These are phyloP conservation scores for Eulithis prunata DNA, from an alignment of 2,888 invertebrate species.

Conservation along the genomic window DNA sequence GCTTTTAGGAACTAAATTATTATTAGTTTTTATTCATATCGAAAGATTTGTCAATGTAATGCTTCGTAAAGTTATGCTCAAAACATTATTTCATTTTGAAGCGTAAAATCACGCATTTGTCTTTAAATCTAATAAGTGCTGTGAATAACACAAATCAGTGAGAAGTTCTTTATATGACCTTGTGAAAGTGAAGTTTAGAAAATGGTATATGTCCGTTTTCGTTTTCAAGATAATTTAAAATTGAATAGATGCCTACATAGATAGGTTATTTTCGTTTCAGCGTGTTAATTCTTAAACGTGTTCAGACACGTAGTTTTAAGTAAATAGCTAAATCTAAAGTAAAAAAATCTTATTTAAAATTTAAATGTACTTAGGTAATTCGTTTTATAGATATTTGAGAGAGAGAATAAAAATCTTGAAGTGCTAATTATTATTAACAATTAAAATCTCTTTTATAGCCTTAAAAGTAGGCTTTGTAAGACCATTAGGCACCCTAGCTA, in stretches of 20 bases:
- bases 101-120: constrained; percentile 31
- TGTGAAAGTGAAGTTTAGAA: constrained; percentile 32
- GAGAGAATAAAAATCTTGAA: constrained; percentile 54
- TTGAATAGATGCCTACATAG: constrained; percentile 13
- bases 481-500: constrained; percentile 19
- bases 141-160: constrained; percentile 61
- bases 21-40: constrained; percentile 12
- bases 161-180: constrained; percentile 45
- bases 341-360: constrained; percentile 4
- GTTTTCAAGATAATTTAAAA: constrained; percentile 9
- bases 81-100: constrained; percentile 40
- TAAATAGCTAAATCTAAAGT: constrained; percentile 1
- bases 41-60: constrained; percentile 28
- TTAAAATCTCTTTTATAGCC: constrained; percentile 14
- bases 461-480: constrained; percentile 19
- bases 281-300: constrained; percentile 5
- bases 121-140: constrained; percentile 45
- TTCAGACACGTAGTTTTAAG: constrained; percentile 5
- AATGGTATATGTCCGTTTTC: constrained; percentile 9
- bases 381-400: constrained; percentile 41
- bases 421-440: constrained; percentile 4
- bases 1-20: constrained; percentile 33
- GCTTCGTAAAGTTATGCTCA: constrained; percentile 57
- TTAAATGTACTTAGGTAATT: not conserved
- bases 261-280: constrained; percentile 1